Percentiles rank a stretch among this genome's conserved stretches.
These are phyloP conservation scores for Todiramphus saurophagus DNA, from an alignment of 2,113 vertebrate species.

Conservation along the genomic window DNA sequence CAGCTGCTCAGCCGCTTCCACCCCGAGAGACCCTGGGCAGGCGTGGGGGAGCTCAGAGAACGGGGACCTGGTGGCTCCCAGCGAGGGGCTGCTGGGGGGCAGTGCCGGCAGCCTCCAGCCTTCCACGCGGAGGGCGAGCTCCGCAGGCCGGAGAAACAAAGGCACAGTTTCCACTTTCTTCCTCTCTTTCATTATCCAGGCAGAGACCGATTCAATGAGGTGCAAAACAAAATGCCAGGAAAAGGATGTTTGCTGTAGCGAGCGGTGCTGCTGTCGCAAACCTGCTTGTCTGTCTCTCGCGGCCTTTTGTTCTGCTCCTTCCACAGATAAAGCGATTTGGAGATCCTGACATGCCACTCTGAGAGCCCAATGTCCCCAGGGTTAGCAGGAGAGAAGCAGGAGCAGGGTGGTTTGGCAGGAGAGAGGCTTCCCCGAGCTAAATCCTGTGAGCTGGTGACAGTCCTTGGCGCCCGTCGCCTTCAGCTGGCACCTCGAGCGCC, in stretches of 20 bases:
- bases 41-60: background rate
- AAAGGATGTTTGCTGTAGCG: background rate
- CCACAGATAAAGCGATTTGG: slow-evolving; percentile 6
- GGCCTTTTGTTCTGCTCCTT: slow-evolving; percentile 10
- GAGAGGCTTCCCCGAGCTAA: background rate
- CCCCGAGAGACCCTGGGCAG: background rate
- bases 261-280: background rate
- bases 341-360: background rate
- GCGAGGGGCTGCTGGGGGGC: background rate
- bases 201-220: background rate
- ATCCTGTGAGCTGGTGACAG: background rate
- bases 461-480: background rate
- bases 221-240: slow-evolving; percentile 34
- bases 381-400: background rate
- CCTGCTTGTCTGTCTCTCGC: background rate
- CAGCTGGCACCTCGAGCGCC: background rate
- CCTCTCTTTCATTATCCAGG: background rate
- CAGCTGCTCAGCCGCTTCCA: background rate
- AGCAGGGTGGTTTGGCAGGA: background rate
- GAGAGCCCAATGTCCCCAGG: background rate
- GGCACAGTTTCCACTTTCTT: background rate
- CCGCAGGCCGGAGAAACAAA: background rate
- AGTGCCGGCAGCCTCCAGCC: background rate
- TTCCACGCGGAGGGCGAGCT: background rate
- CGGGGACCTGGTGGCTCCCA: background rate